Base-by-base conservation (phyloP, 1,140 invertebrate species). In the Tribolium castaneum region DNA sequence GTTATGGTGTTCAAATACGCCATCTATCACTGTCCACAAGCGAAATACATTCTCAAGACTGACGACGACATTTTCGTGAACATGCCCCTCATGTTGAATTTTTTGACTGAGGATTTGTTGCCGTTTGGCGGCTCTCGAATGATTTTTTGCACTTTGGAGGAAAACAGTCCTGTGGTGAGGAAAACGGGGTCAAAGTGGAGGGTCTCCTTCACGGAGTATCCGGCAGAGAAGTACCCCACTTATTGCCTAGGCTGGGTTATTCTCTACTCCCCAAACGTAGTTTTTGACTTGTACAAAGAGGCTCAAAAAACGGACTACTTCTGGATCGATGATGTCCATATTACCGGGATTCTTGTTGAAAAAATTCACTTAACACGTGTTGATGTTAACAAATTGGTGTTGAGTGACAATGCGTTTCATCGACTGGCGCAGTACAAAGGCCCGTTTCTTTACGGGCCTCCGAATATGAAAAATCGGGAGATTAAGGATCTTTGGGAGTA, bases 261-360 rank as follows among this genome's bases (percentile, higher is more conserved):
- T 14, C 83, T 95, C 3, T 94, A 94, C 81, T 93, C 93, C 0
- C 89, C 91, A 9, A 93, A 94, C 86, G 91, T 92, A 39, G 90
- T 92, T 19, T 90, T 90, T 80, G 85, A 89, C 13, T 83, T 95
- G 12, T 80, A 82, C 34, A 10, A 3, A 7, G 6, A 49, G 12
- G 80, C 81, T 2, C 80, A 82, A 52, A 78, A 80, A 30, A 30
- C 80, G 0, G 49, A 75, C 1, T 82, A 78, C 85, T 96, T 96
- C 88, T 96, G 95, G 95, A 94, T 96, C 56, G 95, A 96, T 85
- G 95, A 96, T 87, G 94, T 95, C 7, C 92, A 93, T 80, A 88
- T 96, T 13, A 96, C 94, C 0, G 95, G 95, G 25, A 91, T 91
- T 6, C 84, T 95, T 72, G 91, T 92, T 1, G 85, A 90, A 80